A percentile compares a stretch with the other conserved stretches of the same genome.
Conservation (phyloP, 2,888 invertebrate genomes). For the Polymixis lichenea region DNA sequence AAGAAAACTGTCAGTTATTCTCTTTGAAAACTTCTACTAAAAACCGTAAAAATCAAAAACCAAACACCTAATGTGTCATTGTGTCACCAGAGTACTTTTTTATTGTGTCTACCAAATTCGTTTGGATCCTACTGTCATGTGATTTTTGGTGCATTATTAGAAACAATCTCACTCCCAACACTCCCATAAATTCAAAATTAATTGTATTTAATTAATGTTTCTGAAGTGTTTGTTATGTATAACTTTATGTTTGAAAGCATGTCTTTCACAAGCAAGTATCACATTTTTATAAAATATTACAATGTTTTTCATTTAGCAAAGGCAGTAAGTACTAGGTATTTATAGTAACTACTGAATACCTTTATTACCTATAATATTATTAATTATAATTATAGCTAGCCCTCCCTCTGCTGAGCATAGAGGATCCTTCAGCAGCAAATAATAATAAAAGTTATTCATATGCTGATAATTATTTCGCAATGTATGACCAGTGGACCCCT, state of each 20-base stretch:
- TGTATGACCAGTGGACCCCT: constrained; percentile 17
- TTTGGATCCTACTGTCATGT: background rate
- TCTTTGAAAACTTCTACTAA: background rate
- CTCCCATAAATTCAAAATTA: background rate
- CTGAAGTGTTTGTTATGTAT: constrained; percentile 31
- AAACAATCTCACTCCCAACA: background rate
- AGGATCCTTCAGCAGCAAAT: background rate
- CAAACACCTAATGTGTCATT: background rate
- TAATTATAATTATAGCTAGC: constrained; percentile 9
- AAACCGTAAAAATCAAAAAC: background rate
- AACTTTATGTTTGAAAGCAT: constrained; percentile 23
- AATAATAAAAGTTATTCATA: background rate
- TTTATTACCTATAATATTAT: background rate
- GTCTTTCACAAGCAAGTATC: constrained; percentile 22
- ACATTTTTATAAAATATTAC: background rate
- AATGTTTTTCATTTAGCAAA: background rate
- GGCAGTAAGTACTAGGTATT: background rate
- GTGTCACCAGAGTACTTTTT: no score
- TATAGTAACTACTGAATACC: background rate
- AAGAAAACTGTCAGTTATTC: background rate
- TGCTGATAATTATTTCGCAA: background rate
- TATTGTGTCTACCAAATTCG: background rate
- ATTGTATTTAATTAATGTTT: constrained; percentile 26
- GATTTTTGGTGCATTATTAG: background rate
- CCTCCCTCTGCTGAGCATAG: background rate